These are phyloP conservation scores for Mohoua ochrocephala DNA, from an alignment of 2,113 vertebrate species.

Conservation along the genomic window DNA sequence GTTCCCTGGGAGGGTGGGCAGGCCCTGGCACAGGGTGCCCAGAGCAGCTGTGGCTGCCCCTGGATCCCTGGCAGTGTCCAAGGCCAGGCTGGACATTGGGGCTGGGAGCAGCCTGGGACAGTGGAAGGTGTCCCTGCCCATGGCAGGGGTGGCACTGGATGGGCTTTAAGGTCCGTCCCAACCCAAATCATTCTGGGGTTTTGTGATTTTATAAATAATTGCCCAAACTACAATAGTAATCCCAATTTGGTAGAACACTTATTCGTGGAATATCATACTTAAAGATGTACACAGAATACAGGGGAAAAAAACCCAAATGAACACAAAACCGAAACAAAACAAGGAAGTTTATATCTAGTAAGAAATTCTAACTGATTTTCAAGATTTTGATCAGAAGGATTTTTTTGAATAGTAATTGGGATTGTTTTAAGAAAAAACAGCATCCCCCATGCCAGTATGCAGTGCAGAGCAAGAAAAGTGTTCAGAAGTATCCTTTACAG, in stretches of 20 bases:
- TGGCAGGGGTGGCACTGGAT: not conserved
- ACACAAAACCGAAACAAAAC: not conserved
- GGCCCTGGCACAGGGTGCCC: not conserved
- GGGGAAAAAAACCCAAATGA: not conserved
- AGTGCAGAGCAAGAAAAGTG: not conserved
- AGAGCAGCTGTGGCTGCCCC: not conserved
- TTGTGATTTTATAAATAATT: no score
- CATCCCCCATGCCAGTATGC: accelerated
- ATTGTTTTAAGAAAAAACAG: not conserved
- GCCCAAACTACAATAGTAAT: no score
- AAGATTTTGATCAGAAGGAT: not conserved
- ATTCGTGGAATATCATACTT: not conserved
- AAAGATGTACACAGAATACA: not conserved
- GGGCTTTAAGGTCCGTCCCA: not conserved
- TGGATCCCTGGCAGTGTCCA: not conserved
- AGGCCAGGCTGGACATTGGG: not conserved
- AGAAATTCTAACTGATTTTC: not conserved
- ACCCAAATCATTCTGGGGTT: not conserved
- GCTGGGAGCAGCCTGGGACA: not conserved
- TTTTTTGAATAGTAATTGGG: accelerated
- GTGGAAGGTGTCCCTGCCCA: not conserved
- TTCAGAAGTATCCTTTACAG: not conserved
- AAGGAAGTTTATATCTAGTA: not conserved
- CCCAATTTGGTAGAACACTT: not conserved
- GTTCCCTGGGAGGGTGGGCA: not conserved